These are phyloP conservation scores for Labia minor DNA, from an alignment of 2,888 invertebrate species.

Conservation along the genomic window DNA sequence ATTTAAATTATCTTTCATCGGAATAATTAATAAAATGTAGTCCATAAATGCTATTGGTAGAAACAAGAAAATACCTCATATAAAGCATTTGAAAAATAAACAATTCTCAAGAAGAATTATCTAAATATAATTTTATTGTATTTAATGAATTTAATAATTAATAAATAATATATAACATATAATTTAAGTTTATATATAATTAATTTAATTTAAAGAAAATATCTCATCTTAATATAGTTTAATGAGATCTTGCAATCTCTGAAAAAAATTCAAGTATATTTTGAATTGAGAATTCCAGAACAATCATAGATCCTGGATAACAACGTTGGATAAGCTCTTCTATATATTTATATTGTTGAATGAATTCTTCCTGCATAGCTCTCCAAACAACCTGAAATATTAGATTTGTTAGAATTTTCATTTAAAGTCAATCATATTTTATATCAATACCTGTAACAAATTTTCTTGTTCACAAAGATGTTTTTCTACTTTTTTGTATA, in stretches of 20 bases:
- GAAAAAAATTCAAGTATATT: conserved; percentile 95
- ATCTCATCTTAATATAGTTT: too few species aligned
- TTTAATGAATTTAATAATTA: not conserved
- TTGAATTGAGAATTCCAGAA: conserved; percentile 87
- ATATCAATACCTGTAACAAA: conserved; percentile 54
- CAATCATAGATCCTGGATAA: conserved; percentile 90
- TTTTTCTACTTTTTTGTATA: conserved; percentile 94
- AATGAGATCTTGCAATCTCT: conserved; percentile 94
- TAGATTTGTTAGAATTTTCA: too few species aligned
- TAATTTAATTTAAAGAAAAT: not conserved
- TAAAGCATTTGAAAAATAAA: not conserved
- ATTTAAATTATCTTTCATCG: conserved; percentile 1
- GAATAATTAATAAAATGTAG: conserved; percentile 15
- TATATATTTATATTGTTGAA: conserved; percentile 86
- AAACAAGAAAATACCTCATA: not conserved
- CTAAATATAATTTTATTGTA: too few species aligned
- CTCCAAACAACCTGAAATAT: conserved; percentile 84
- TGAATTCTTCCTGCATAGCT: conserved; percentile 98
- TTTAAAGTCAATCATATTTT: too few species aligned
- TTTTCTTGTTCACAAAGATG: conserved; percentile 92
- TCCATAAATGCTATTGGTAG: not conserved
- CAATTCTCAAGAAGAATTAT: too few species aligned
- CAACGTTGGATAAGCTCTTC: conserved; percentile 89
- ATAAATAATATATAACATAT: not conserved
- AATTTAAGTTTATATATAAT: conserved; percentile 14